Evolutionary conservation across 2,888 invertebrate genomes (phyloP).

Genomic region (Coronaproctus castanopsis): DNA sequence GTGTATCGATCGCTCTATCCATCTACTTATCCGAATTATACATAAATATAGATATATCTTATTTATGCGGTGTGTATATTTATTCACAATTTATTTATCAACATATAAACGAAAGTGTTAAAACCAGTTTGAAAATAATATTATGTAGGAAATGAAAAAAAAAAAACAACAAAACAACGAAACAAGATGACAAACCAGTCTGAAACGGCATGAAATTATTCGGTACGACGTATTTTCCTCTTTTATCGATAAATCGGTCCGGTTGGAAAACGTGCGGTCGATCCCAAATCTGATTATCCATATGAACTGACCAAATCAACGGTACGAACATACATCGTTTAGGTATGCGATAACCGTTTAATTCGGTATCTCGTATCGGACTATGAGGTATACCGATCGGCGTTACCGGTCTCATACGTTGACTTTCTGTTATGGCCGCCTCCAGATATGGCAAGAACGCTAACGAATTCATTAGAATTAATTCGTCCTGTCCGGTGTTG

Average conservation of each 20-base stretch:
- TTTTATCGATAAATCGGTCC: slow-evolving; percentile 41
- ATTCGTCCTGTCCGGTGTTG: slow-evolving; percentile 13
- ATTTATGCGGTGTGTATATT: too few species aligned
- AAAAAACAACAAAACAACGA: too few species aligned
- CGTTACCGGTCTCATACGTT: slow-evolving; percentile 55
- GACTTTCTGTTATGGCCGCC: slow-evolving; percentile 58
- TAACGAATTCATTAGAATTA: slow-evolving; percentile 35
- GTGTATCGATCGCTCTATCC: too few species aligned
- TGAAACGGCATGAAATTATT: slow-evolving; percentile 64
- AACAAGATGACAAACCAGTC: too few species aligned
- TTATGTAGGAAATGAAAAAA: too few species aligned
- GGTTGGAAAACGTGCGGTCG: slow-evolving; percentile 48
- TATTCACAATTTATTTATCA: too few species aligned
- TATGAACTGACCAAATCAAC: slow-evolving; percentile 60
- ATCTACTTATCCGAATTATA: too few species aligned
- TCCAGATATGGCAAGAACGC: slow-evolving; percentile 37
- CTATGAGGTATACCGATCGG: slow-evolving; percentile 75
- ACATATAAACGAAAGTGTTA: too few species aligned
- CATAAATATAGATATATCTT: too few species aligned
- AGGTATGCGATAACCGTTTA: slow-evolving; percentile 38
- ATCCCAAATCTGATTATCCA: slow-evolving; percentile 43
- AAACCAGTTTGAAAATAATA: too few species aligned
- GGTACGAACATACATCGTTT: slow-evolving; percentile 54
- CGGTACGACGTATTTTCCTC: slow-evolving; percentile 40
- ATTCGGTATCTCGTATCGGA: slow-evolving; percentile 29